Percentiles rank a stretch among this genome's conserved stretches.
Evolutionary conservation across 2,888 invertebrate genomes (phyloP).

Genomic region (Sycophila texana): DNA sequence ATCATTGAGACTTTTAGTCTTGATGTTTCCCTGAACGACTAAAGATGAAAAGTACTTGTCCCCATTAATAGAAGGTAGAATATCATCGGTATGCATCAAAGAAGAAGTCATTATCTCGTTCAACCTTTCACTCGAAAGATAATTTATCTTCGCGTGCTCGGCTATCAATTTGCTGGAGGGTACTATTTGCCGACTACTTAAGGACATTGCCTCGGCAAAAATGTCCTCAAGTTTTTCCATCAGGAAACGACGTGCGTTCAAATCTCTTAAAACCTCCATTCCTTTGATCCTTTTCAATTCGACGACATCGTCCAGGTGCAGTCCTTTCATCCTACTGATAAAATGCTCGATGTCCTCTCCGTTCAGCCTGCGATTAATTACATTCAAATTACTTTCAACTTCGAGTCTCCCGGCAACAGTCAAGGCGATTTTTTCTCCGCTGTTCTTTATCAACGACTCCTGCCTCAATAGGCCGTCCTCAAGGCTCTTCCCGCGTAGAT

Average conservation of each 20-base stretch:
- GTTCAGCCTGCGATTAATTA: constrained; percentile 57
- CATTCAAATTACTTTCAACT: constrained; percentile 57
- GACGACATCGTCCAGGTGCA: constrained; percentile 47
- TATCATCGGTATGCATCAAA: constrained; percentile 62
- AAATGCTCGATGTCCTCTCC: constrained; percentile 55
- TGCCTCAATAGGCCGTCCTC: constrained; percentile 6
- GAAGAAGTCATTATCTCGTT: constrained; percentile 59
- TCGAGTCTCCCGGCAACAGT: constrained; percentile 63
- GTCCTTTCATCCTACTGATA: constrained; percentile 52
- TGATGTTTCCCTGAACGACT: constrained; percentile 59
- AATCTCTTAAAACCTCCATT: constrained; percentile 60
- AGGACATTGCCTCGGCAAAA: constrained; percentile 60
- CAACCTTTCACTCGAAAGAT: constrained; percentile 58
- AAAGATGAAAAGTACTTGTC: constrained; percentile 64
- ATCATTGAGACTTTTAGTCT: constrained; percentile 61
- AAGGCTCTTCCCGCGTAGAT: constrained; percentile 9
- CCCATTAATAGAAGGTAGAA: constrained; percentile 56
- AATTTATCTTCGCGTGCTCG: constrained; percentile 54
- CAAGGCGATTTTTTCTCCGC: constrained; percentile 38
- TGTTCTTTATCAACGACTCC: neutral
- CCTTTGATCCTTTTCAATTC: constrained; percentile 56
- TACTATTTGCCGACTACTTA: constrained; percentile 61
- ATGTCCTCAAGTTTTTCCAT: constrained; percentile 58
- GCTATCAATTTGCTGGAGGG: constrained; percentile 57
- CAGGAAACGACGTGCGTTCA: constrained; percentile 58